Percentiles rank a stretch among this genome's conserved stretches.
Evolutionary conservation across 2,888 invertebrate species (phyloP).

Genomic region (Cataglyphis altisquamis): DNA sequence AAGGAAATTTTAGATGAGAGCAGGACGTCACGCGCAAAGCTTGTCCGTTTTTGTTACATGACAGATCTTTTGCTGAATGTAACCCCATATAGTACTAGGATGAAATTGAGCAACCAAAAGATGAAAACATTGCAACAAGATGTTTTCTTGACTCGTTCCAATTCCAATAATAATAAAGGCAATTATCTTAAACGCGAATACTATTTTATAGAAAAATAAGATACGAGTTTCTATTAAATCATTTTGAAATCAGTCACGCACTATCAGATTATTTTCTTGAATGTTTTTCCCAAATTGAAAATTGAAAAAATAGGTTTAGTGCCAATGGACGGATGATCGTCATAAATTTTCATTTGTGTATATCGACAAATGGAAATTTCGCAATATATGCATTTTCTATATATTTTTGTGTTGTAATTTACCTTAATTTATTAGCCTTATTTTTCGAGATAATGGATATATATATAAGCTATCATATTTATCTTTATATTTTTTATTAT

Average conservation of each 20-base stretch:
- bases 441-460: neutral
- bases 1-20: slow-evolving; percentile 12
- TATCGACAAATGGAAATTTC: neutral
- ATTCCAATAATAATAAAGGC: slow-evolving; percentile 60
- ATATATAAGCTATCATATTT: neutral
- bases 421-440: neutral
- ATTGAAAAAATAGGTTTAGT: neutral
- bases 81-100: neutral
- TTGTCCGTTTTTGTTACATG: slow-evolving; percentile 31
- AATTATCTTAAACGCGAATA: slow-evolving; percentile 63
- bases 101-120: neutral
- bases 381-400: neutral
- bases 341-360: neutral
- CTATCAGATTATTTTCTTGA: slow-evolving; percentile 26
- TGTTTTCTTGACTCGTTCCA: slow-evolving; percentile 27
- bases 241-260: slow-evolving; percentile 46
- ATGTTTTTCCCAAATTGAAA: slow-evolving; percentile 18
- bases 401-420: too few species aligned
- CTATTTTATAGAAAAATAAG: slow-evolving; percentile 56
- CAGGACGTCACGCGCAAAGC: slow-evolving; percentile 9
- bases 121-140: slow-evolving; percentile 16
- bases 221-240: slow-evolving; percentile 49
- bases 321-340: neutral
- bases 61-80: slow-evolving; percentile 31
- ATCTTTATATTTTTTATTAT: neutral